Base-by-base conservation (phyloP, 1,140 invertebrate species). In the Grapholita molesta region DNA sequence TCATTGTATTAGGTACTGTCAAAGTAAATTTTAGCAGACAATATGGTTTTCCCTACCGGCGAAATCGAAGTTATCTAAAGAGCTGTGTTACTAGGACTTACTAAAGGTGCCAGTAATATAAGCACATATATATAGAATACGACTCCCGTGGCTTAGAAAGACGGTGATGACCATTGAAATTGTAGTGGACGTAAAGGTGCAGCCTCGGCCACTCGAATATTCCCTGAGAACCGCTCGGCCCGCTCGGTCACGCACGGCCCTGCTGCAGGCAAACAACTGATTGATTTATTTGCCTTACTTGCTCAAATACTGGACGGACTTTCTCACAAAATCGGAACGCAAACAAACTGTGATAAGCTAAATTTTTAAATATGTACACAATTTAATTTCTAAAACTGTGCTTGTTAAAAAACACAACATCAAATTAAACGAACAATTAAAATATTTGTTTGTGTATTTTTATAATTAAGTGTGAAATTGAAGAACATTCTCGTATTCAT, bases 211-310 rank as follows among this genome's bases (percentile, higher is more conserved):
- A 61, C 25, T 28, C 28, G 9, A 61, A 30, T 15, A 30, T 61
- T 61, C 28, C 55, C 55, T 55, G 53, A 55, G 53, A 55, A 55
- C 53, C 24, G 53, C 24, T 55, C 11, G 24, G 53, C 24, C 24
- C 11, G 24, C 53, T n/a, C n/a, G 53, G 53, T 55, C 53, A 28
- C 55, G 55, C 28, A 61, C 55, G 55, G 25, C 25, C n/a, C 55
- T 61, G 53, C 23, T 23, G 53, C 24, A 18, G 15, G 55, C 55
- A 61, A 61, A 61, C 55, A 61, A 61, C 24, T 61, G 55, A 61
- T 61, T 61, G 55, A 61, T 61, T 61, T 28, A 61, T 61, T 61
- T 61, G 25, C 55, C 25, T 61, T 61, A 61, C 55, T 61, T 61
- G n/a, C 55, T 61, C 55, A 61, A 61, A 28, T 61, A 61, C 25